Conservation (phyloP, 1,140 invertebrate genomes). For the Medauroidea extradentata region DNA sequence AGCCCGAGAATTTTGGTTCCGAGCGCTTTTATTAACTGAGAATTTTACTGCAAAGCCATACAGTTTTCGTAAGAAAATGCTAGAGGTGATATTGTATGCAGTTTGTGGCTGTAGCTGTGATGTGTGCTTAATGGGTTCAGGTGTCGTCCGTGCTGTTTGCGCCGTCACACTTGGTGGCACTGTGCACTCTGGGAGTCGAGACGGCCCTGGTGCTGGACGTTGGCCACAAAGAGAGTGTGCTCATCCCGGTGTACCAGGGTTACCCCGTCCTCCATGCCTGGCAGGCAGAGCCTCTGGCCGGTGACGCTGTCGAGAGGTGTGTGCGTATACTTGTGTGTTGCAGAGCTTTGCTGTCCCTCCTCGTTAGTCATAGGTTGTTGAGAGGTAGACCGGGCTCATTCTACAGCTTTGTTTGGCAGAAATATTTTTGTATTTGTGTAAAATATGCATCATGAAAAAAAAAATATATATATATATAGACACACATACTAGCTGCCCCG, state of each 20-base stretch:
- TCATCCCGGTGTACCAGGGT: slow-evolving; percentile 82
- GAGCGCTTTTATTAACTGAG: neutral
- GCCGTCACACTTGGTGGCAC: slow-evolving; percentile 73
- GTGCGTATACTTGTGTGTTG: neutral
- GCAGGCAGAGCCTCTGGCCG: slow-evolving; percentile 70
- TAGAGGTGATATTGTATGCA: neutral
- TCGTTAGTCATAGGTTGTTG: too few relatives aligned
- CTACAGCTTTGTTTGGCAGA: too few relatives aligned
- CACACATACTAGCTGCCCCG: too few relatives aligned
- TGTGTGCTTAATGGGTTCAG: slow-evolving; percentile 31
- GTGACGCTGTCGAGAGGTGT: slow-evolving; percentile 55
- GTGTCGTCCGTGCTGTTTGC: slow-evolving; percentile 65
- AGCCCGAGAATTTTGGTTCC: neutral
- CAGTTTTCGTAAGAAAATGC: neutral
- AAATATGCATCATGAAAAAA: too few relatives aligned
- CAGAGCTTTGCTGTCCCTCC: too few relatives aligned
- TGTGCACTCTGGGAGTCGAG: slow-evolving; percentile 69
- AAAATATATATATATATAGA: too few relatives aligned
- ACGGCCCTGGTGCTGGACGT: slow-evolving; percentile 82
- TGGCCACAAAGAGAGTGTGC: slow-evolving; percentile 75
- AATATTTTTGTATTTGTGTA: too few relatives aligned
- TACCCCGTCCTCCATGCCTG: slow-evolving; percentile 75
- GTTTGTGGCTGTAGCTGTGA: neutral
- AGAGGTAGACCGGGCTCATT: too few relatives aligned
- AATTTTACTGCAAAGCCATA: neutral